These are phyloP conservation scores for Paratrypauchen microcephalus DNA, from an alignment of 2,797 vertebrate species.

Conservation along the genomic window DNA sequence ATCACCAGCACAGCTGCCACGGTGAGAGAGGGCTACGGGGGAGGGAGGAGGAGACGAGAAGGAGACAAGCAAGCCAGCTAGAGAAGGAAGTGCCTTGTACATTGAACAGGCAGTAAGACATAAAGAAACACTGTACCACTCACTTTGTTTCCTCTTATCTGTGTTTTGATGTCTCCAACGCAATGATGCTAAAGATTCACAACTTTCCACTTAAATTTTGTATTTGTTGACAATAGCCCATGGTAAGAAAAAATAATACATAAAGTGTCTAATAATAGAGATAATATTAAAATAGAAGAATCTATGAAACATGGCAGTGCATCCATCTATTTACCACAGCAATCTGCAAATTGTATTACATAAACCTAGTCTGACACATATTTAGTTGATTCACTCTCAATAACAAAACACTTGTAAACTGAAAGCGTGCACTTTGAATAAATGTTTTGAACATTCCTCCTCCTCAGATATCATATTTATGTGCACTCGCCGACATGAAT, in stretches of 20 bases:
- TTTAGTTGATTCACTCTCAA: not conserved
- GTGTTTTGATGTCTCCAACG: slow-evolving; percentile 31
- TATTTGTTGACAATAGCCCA: slow-evolving; percentile 28
- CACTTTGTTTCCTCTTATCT: slow-evolving; percentile 48
- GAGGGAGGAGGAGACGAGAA: slow-evolving; percentile 22
- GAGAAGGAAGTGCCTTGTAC: slow-evolving; percentile 48
- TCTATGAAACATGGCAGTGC: not conserved
- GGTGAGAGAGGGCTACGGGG: slow-evolving; percentile 29
- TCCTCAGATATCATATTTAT: slow-evolving; percentile 57
- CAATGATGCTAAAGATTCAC: slow-evolving; percentile 40
- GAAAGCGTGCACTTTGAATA: slow-evolving; percentile 20
- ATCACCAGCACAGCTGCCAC: slow-evolving; percentile 80
- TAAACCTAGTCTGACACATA: slow-evolving; percentile 1
- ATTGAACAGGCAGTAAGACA: slow-evolving; percentile 45
- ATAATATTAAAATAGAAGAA: not conserved
- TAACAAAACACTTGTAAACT: slow-evolving; percentile 13
- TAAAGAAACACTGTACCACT: slow-evolving; percentile 40
- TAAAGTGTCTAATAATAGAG: not conserved
- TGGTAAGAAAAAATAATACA: slow-evolving; percentile 11
- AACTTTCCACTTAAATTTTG: slow-evolving; percentile 23
- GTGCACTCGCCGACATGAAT: slow-evolving; percentile 64
- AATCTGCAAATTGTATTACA: not conserved
- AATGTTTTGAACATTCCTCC: slow-evolving; percentile 42
- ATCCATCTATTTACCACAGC: not conserved
- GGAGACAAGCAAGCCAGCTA: slow-evolving; percentile 30